These are phyloP conservation scores for Vandiemenella viatica DNA, from an alignment of 2,888 invertebrate genomes.

Conservation along the genomic window DNA sequence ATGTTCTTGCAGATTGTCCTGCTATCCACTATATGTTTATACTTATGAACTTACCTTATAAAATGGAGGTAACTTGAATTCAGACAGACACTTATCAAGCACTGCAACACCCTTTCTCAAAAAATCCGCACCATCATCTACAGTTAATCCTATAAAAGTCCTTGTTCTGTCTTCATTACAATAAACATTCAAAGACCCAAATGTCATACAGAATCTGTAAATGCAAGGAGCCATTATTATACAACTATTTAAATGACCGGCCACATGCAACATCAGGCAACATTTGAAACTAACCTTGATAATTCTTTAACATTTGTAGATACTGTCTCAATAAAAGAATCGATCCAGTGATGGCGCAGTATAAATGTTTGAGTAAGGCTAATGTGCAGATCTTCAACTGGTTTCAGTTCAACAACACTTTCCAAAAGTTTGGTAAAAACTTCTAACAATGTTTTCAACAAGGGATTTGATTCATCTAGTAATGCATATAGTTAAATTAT, in stretches of 20 bases:
- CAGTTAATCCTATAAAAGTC: slow-evolving; percentile 63
- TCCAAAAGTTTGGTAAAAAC: too few relatives aligned
- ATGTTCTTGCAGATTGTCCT: too few relatives aligned
- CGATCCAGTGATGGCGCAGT: slow-evolving; percentile 75
- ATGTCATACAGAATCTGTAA: slow-evolving; percentile 42
- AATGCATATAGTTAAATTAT: too few relatives aligned
- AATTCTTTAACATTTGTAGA: slow-evolving; percentile 23
- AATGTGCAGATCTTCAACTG: slow-evolving; percentile 53
- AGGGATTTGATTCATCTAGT: too few relatives aligned
- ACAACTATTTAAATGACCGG: too few relatives aligned
- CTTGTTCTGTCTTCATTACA: slow-evolving; percentile 73
- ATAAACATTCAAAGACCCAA: slow-evolving; percentile 51
- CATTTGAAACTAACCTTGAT: too few relatives aligned
- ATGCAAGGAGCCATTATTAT: too few relatives aligned
- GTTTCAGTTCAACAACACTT: slow-evolving; percentile 27
- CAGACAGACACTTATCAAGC: slow-evolving; percentile 50
- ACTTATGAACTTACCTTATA: slow-evolving; percentile 60
- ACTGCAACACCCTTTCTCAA: slow-evolving; percentile 40
- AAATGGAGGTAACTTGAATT: slow-evolving; percentile 57
- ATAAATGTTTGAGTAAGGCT: slow-evolving; percentile 73
- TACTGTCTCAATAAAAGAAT: slow-evolving; percentile 49
- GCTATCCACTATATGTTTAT: too few relatives aligned
- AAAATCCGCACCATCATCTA: slow-evolving; percentile 38
- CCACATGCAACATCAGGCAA: too few relatives aligned
- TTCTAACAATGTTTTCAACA: too few relatives aligned